These are phyloP conservation scores for Acanthosepion esculentum DNA, from an alignment of 2,888 invertebrate genomes.

Conservation along the genomic window DNA sequence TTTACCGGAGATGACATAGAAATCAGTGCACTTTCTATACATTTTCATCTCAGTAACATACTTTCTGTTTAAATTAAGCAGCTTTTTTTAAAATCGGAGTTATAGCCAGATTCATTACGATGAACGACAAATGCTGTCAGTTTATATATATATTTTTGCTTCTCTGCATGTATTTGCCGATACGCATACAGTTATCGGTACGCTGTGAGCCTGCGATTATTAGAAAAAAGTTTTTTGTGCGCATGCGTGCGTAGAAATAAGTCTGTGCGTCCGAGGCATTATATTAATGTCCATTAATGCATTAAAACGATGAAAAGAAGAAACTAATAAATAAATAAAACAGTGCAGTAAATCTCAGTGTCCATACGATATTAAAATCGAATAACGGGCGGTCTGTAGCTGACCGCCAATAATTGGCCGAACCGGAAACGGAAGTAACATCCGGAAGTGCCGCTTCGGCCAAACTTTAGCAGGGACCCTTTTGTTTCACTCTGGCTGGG, in stretches of 20 bases:
- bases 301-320: neutral
- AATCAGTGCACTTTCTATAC: no score
- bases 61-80: no score
- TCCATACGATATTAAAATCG: neutral
- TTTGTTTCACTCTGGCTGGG: neutral
- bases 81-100: no score
- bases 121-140: no score
- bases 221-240: neutral
- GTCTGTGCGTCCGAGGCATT: neutral
- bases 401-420: neutral
- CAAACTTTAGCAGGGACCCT: neutral
- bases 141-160: no score
- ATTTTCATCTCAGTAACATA: no score
- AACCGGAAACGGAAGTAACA: constrained; percentile 18
- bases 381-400: neutral
- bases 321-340: neutral
- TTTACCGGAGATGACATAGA: no score
- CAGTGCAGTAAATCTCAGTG: neutral
- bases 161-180: no score
- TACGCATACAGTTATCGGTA: no score
- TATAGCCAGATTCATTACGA: no score
- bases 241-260: neutral
- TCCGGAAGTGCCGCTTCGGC: neutral
- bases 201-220: no score
- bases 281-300: neutral